Base-by-base conservation (phyloP, 2,888 invertebrate genomes). In the Pimpla rufipes region DNA sequence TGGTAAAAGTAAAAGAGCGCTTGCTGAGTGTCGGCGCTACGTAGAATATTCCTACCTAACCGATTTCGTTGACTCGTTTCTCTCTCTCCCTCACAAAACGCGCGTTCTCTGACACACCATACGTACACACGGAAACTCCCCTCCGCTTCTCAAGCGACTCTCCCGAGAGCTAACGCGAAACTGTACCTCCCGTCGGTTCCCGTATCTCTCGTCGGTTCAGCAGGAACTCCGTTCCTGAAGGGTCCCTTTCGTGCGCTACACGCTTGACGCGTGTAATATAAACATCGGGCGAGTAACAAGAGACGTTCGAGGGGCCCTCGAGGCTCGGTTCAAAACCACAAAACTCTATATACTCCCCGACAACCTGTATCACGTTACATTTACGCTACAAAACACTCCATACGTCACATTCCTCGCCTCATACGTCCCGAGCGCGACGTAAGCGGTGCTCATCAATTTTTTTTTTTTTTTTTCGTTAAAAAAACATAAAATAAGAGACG, bases 41-140 rank as follows among this genome's bases (percentile, higher is more conserved):
- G 76, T 75, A 62, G 81, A 77, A 83, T 76, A 67, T 84, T 80
- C 64, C 85, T 86, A 88, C 74, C 88, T 87, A 87, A 83, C 79
- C 85, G 85, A 87, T 78, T 68, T 70, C 77, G 77, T 68, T 59
- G 68, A 77, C 59, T 62, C 37, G 16, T 7, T 40, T 40, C 23
- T 42, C 45, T 66, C 66, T 29, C 29, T 2, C 29, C 29, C n/a
- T n/a, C n/a, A n/a, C n/a, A n/a, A n/a, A n/a, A 5, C 64, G 3
- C 21, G 35, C 10, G n/a, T 42, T n/a, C n/a, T 76, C 67, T 45
- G 35, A 45, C 4, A 57, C 29, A 68, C 35, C 68, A 21, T 40
- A 59, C 74, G 50, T 64, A 64, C 11, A 40, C 35, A 52, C 64
- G 50, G 52, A 73, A 37, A 50, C 18, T 64, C 62, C 13, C 37